Conservation (phyloP, 2,888 invertebrate species). For the Nomada fucata region DNA sequence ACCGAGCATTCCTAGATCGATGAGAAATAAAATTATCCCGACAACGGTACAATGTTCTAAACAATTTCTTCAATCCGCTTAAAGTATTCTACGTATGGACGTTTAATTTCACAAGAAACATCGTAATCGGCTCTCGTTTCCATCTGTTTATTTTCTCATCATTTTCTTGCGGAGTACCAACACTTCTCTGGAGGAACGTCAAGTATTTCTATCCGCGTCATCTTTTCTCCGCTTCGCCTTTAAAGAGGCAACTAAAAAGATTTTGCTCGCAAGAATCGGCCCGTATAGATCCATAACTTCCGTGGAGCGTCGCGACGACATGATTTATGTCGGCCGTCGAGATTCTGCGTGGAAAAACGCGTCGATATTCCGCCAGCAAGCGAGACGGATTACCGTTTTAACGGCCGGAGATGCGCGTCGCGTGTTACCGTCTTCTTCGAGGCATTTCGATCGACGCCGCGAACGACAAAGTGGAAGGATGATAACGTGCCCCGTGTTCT, state of each 20-base stretch:
- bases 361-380: conserved; percentile 2
- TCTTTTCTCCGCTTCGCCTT: neutral
- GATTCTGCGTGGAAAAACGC: conserved; percentile 8
- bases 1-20: no score
- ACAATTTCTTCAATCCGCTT: no score
- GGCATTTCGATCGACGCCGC: conserved; percentile 5
- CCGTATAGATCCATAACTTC: neutral
- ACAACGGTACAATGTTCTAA: no score
- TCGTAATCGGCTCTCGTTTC: no score
- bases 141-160: no score
- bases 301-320: neutral
- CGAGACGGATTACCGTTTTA: conserved; percentile 17
- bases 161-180: no score
- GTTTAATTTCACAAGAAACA: neutral
- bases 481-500: conserved; percentile 37
- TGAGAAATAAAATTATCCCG: no score
- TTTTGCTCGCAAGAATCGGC: neutral
- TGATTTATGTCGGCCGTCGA: conserved; percentile 6
- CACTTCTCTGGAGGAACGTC: no score
- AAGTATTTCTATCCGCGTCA: no score
- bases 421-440: conserved; percentile 9
- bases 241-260: neutral
- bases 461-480: conserved; percentile 15
- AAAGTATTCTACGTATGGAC: no score
- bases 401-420: neutral